phyloP scores from a whole-genome alignment of 2,797 vertebrate species.

The Tachyglossus aculeatus region DNA sequence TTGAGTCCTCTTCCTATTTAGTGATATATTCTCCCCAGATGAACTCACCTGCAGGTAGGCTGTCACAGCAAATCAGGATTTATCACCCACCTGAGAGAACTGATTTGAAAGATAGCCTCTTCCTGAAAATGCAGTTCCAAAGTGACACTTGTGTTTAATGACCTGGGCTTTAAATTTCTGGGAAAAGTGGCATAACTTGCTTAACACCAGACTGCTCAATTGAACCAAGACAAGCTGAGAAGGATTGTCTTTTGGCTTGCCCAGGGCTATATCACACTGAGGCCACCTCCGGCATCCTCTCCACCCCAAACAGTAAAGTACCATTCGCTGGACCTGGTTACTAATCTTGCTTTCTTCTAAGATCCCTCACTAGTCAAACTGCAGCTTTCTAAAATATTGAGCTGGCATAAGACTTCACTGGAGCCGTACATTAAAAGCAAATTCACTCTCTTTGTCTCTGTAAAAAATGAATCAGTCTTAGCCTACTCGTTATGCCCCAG shows the following conservation, averaged over 20 bases:
- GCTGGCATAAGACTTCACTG: slow-evolving; percentile 23
- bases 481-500: not conserved
- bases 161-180: slow-evolving; percentile 43
- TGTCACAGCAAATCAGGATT: slow-evolving; percentile 24
- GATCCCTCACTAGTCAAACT: slow-evolving; percentile 61
- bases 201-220: slow-evolving; percentile 52
- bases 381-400: slow-evolving; percentile 52
- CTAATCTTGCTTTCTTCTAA: slow-evolving; percentile 71
- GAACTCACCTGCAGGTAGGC: not conserved
- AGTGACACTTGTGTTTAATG: slow-evolving; percentile 44
- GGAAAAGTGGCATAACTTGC: slow-evolving; percentile 27
- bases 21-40: not conserved
- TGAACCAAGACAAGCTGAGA: slow-evolving; percentile 45
- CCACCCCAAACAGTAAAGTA: slow-evolving; percentile 61
- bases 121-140: slow-evolving; percentile 27
- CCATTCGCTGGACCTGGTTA: slow-evolving; percentile 70
- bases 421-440: slow-evolving; percentile 33
- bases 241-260: not conserved
- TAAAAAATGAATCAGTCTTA: slow-evolving; percentile 28
- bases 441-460: slow-evolving; percentile 21
- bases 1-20: slow-evolving; percentile 20
- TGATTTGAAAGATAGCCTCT: slow-evolving; percentile 21
- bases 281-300: too few relatives aligned
- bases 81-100: not conserved
- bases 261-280: slow-evolving; percentile 43